Evolutionary conservation across 2,797 vertebrate species (phyloP).

Genomic region (Spatula versicolor): DNA sequence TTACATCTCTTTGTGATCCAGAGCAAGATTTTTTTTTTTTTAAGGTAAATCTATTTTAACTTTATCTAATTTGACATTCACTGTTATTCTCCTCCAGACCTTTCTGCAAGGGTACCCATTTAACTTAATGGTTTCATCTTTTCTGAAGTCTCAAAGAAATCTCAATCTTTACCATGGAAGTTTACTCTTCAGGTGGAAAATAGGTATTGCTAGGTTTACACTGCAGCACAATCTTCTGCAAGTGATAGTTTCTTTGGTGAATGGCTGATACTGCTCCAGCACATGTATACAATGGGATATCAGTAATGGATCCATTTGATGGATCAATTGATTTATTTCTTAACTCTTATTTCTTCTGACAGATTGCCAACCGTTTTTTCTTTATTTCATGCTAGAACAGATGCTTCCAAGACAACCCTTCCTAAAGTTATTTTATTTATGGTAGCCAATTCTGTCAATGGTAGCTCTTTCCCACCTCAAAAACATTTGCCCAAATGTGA

Average conservation of each 20-base stretch:
- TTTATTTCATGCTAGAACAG: background rate
- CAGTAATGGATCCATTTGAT: background rate
- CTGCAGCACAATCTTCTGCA: background rate
- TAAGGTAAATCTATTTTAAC: background rate
- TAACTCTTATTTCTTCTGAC: background rate
- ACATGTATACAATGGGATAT: background rate
- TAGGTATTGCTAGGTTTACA: background rate
- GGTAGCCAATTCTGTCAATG: background rate
- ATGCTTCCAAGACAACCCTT: background rate
- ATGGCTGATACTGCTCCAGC: background rate
- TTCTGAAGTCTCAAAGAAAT: background rate
- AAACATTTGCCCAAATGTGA: background rate
- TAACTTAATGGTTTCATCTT: background rate
- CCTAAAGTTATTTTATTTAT: background rate
- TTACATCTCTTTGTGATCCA: background rate
- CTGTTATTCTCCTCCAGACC: background rate
- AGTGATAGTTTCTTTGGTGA: background rate
- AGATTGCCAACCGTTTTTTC: background rate
- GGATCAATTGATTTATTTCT: background rate
- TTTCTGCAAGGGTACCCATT: background rate
- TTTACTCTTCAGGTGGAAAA: background rate
- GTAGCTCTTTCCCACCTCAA: background rate
- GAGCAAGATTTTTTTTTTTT: background rate
- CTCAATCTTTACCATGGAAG: background rate
- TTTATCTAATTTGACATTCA: background rate